A percentile compares a stretch with the other conserved stretches of the same genome.
Evolutionary conservation across 1,140 invertebrate species (phyloP).

Genomic region (Drosophila serrata): DNA sequence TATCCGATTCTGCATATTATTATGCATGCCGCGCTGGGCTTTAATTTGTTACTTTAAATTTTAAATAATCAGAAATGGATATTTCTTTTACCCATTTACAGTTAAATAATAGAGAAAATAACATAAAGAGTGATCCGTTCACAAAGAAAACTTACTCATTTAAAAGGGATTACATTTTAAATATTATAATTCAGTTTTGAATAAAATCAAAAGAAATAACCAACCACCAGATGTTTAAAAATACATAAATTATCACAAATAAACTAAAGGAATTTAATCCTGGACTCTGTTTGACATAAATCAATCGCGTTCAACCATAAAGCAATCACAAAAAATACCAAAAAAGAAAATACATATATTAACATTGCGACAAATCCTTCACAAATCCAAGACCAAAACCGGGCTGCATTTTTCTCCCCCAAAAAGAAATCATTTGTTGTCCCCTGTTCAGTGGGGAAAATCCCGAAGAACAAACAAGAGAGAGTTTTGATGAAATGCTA

Average conservation of each 20-base stretch:
- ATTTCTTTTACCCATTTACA: no score
- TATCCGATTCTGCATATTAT: conserved; percentile 1
- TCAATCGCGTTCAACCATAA: conserved; percentile 2
- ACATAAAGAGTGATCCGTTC: no score
- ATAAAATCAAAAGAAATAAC: neutral
- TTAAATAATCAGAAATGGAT: neutral
- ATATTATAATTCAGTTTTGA: neutral
- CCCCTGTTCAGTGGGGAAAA: neutral
- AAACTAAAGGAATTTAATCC: neutral
- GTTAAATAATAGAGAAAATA: no score
- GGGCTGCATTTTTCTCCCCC: neutral
- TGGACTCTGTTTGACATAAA: neutral
- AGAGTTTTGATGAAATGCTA: conserved; percentile 20
- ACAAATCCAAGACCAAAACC: conserved; percentile 11
- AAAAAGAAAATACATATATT: conserved; percentile 5
- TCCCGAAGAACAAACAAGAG: conserved; percentile 11
- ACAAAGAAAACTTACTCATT: no score
- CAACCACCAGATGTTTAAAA: neutral
- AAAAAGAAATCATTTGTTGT: conserved; percentile 31
- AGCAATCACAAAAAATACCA: neutral
- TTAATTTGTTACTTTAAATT: conserved; percentile 9
- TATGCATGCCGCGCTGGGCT: neutral
- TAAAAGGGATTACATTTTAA: neutral
- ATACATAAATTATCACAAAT: neutral
- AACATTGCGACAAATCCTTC: conserved; percentile 26